phyloP scores from a whole-genome alignment of 2,797 vertebrate species.

The Bradypodion ventrale region DNA sequence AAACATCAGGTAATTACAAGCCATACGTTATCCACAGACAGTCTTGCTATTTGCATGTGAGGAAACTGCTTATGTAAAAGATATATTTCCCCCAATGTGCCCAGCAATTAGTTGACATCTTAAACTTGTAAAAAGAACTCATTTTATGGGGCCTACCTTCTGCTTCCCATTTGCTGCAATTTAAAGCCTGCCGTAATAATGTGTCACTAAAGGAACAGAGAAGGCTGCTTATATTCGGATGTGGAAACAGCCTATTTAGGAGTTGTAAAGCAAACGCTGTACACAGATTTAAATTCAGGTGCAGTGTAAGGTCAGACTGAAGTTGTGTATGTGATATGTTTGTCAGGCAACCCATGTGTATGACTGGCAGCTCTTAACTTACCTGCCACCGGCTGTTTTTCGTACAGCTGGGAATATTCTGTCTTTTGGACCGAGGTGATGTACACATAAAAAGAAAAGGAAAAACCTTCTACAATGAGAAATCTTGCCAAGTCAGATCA shows the following conservation, averaged over 20 bases:
- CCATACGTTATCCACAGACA: slow-evolving; percentile 27
- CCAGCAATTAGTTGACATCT: slow-evolving; percentile 65
- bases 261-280: slow-evolving; percentile 59
- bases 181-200: slow-evolving; percentile 59
- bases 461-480: slow-evolving; percentile 56
- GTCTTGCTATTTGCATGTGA: slow-evolving; percentile 48
- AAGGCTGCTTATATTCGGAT: slow-evolving; percentile 46
- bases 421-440: slow-evolving; percentile 65
- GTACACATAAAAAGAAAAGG: slow-evolving; percentile 68
- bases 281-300: slow-evolving; percentile 70
- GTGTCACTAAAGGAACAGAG: slow-evolving; percentile 64
- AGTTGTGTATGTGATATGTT: slow-evolving; percentile 70
- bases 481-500: slow-evolving; percentile 60
- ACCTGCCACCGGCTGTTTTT: slow-evolving; percentile 61
- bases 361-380: slow-evolving; percentile 68
- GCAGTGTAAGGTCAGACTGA: slow-evolving; percentile 67
- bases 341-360: slow-evolving; percentile 68
- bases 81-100: slow-evolving; percentile 56
- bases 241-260: slow-evolving; percentile 68
- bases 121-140: slow-evolving; percentile 64
- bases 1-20: slow-evolving; percentile 30
- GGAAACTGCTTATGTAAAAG: slow-evolving; percentile 51
- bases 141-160: slow-evolving; percentile 67
- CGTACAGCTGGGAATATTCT: slow-evolving; percentile 61
- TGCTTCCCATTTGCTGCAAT: slow-evolving; percentile 58